These are phyloP conservation scores for Montipora capitata DNA, from an alignment of 92 coral and sea anemone genomes.

Conservation along the genomic window DNA sequence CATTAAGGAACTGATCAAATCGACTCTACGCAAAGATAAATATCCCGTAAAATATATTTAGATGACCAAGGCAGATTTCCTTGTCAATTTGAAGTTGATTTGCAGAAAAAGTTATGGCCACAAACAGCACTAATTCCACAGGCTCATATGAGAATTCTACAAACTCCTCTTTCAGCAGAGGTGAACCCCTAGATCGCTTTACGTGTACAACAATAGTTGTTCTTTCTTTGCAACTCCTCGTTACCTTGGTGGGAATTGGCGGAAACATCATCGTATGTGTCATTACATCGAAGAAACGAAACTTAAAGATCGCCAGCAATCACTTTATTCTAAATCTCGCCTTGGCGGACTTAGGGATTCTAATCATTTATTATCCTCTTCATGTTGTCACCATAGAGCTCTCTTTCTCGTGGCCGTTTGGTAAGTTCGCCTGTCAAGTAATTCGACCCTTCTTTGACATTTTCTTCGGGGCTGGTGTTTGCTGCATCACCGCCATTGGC, in stretches of 20 bases:
- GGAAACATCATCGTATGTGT: conserved; percentile 88
- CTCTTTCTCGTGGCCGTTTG: conserved; percentile 94
- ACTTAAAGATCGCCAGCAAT: conserved; percentile 81
- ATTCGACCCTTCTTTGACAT: conserved; percentile 84
- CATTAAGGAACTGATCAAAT: background rate
- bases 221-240: conserved; percentile 69
- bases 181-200: background rate
- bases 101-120: background rate
- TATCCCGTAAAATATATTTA: conserved; percentile 3
- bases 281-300: conserved; percentile 81
- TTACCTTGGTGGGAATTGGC: conserved; percentile 70
- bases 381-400: conserved; percentile 77
- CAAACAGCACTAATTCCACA: background rate
- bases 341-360: conserved; percentile 88
- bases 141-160: background rate
- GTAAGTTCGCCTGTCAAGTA: conserved; percentile 81
- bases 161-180: background rate
- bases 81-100: background rate
- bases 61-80: background rate
- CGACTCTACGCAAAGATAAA: background rate
- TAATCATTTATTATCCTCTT: conserved; percentile 78
- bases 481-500: conserved; percentile 94
- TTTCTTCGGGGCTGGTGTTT: conserved; percentile 86
- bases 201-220: conserved; percentile 46
- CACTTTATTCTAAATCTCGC: conserved; percentile 87